These are phyloP conservation scores for Gymnothorax reevesii DNA, from an alignment of 2,797 vertebrate species.

Conservation along the genomic window DNA sequence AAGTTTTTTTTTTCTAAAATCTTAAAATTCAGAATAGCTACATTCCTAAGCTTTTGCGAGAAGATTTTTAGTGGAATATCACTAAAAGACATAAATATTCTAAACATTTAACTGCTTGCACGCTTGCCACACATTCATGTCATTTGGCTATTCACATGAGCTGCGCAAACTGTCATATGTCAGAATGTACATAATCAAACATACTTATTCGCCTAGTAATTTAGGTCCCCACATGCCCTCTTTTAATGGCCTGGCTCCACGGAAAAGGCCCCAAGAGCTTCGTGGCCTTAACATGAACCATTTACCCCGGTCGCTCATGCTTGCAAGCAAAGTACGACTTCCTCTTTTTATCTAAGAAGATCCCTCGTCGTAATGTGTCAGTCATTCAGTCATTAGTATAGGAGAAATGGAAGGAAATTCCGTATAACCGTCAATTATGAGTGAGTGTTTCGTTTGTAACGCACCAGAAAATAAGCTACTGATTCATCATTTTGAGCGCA, in stretches of 20 bases:
- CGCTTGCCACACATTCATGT: not conserved
- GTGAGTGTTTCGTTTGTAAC: not conserved
- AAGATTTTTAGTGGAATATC: not conserved
- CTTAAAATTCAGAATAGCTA: too few species aligned
- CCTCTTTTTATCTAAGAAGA: not conserved
- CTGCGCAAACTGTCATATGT: too few species aligned
- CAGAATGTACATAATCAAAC: too few species aligned
- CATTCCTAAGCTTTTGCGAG: too few species aligned
- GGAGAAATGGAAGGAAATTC: not conserved
- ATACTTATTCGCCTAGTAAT: too few species aligned
- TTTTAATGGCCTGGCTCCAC: too few species aligned
- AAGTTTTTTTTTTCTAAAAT: too few species aligned
- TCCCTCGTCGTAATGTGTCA: not conserved
- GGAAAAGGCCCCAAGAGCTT: too few species aligned
- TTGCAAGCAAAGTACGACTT: not conserved
- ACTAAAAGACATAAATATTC: not conserved
- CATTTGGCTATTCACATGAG: too few species aligned
- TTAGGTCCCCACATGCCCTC: too few species aligned
- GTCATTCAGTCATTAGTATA: not conserved
- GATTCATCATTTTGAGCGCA: not conserved
- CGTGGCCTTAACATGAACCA: too few species aligned
- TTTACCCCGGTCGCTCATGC: not conserved
- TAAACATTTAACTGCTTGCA: not conserved
- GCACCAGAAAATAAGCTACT: not conserved
- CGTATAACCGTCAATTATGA: not conserved